These are phyloP conservation scores for Drosophila gaucha DNA, from an alignment of 2,888 invertebrate species.

Conservation along the genomic window DNA sequence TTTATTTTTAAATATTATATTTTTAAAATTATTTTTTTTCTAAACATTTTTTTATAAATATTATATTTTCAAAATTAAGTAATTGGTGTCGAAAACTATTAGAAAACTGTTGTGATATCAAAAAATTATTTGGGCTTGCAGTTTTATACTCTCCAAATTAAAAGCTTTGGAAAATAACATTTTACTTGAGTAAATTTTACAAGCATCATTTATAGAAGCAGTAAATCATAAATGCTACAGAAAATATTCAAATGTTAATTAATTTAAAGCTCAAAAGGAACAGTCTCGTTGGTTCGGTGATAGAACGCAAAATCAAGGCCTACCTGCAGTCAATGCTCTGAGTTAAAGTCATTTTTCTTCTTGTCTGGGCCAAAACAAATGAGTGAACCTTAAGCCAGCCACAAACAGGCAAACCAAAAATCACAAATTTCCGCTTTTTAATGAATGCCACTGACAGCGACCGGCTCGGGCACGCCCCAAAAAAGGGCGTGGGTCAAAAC, in stretches of 20 bases:
- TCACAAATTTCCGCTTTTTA: constrained; percentile 78
- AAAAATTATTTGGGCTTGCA: too few species aligned
- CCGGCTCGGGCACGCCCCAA: constrained; percentile 25
- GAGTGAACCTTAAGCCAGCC: constrained; percentile 31
- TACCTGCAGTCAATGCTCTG: constrained; percentile 29
- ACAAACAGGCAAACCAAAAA: constrained; percentile 62
- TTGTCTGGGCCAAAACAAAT: constrained; percentile 32
- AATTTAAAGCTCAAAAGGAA: neutral
- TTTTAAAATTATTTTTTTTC: too few species aligned
- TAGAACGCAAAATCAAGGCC: constrained; percentile 15
- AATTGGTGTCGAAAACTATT: too few species aligned
- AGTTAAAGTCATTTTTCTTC: constrained; percentile 45
- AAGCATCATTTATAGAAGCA: neutral
- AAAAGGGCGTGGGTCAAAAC: constrained; percentile 53
- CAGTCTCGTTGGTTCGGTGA: too few species aligned
- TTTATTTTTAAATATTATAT: too few species aligned
- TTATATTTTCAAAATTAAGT: too few species aligned
- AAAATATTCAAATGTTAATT: neutral
- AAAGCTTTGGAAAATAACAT: neutral
- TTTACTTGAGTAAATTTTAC: neutral
- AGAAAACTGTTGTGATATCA: too few species aligned
- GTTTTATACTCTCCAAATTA: neutral
- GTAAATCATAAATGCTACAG: neutral
- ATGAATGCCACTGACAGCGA: constrained; percentile 60
- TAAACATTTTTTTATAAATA: too few species aligned